These are phyloP conservation scores for Todiramphus chloris DNA, from an alignment of 2,113 vertebrate species.

Conservation along the genomic window DNA sequence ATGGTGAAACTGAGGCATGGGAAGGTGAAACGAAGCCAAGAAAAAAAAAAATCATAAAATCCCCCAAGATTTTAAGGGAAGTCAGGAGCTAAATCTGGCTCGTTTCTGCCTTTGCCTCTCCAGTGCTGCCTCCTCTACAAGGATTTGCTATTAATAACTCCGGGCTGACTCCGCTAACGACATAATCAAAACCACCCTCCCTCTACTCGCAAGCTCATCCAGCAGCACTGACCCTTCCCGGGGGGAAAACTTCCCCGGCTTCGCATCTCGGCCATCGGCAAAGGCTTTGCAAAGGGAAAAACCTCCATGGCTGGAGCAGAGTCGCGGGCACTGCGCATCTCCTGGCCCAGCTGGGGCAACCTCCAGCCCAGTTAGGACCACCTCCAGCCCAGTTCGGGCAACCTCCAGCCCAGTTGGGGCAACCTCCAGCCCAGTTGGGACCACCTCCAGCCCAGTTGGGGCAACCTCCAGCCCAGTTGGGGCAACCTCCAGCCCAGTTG, in stretches of 20 bases:
- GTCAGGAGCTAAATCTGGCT: not conserved
- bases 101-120: not conserved
- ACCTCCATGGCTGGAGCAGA: no score
- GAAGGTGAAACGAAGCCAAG: not conserved
- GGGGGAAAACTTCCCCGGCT: not conserved
- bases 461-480: no score
- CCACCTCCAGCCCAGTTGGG: no score
- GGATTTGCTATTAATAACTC: not conserved
- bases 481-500: no score
- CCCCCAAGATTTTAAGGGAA: not conserved
- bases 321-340: not conserved
- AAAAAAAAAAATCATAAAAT: not conserved
- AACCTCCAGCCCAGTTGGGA: no score
- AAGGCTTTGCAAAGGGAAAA: not conserved
- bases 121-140: not conserved
- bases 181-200: conserved; percentile 33
- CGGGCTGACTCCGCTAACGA: not conserved
- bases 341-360: not conserved
- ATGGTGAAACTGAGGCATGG: not conserved
- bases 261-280: accelerated
- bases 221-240: not conserved
- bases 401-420: no score
- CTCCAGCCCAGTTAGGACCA: no score
- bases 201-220: not conserved
- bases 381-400: no score